phyloP scores from a whole-genome alignment of 2,888 invertebrate genomes.

The Nemotelus pantherinus region DNA sequence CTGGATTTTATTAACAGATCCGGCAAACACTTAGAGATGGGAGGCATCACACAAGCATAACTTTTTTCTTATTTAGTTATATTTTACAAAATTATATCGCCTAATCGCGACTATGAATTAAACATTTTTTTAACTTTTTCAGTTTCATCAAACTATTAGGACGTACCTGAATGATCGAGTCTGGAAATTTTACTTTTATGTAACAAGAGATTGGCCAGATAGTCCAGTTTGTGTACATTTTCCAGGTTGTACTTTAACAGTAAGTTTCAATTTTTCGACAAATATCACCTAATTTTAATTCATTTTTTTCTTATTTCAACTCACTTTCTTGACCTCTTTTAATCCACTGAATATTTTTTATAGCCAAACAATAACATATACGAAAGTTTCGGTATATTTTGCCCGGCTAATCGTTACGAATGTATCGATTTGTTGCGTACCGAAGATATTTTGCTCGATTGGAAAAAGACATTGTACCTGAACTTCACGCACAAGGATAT shows the following conservation, averaged over 20 bases:
- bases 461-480: slow-evolving; percentile 83
- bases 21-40: too few species aligned
- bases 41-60: too few species aligned
- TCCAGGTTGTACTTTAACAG: slow-evolving; percentile 88
- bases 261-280: slow-evolving; percentile 60
- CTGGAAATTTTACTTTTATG: slow-evolving; percentile 92
- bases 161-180: slow-evolving; percentile 88
- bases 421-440: slow-evolving; percentile 76
- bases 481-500: slow-evolving; percentile 87
- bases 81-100: too few species aligned
- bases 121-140: slow-evolving; percentile 58
- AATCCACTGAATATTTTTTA: slow-evolving; percentile 52
- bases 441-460: slow-evolving; percentile 82
- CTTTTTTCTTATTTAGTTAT: too few species aligned
- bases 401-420: slow-evolving; percentile 80
- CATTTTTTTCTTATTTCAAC: not conserved
- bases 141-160: slow-evolving; percentile 91
- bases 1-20: too few species aligned
- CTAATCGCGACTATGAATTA: too few species aligned
- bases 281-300: not conserved
- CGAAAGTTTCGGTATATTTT: slow-evolving; percentile 87
- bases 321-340: not conserved
- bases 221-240: slow-evolving; percentile 86
- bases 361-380: slow-evolving; percentile 83
- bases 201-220: slow-evolving; percentile 87